Conservation (phyloP, 1,140 invertebrate species). For the Dendroctonus valens region DNA sequence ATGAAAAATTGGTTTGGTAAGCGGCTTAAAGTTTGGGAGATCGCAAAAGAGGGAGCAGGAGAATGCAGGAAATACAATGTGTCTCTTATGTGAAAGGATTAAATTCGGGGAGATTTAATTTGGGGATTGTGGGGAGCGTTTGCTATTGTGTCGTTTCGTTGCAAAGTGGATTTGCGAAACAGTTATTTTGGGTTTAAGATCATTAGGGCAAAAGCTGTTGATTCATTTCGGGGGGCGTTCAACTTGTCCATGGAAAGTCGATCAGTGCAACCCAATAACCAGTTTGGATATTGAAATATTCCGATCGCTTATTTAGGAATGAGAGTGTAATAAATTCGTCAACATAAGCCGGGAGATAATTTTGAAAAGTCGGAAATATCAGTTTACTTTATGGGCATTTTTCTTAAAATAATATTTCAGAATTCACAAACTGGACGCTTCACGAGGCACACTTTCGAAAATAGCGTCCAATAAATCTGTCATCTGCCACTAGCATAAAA, state of each 20-base stretch:
- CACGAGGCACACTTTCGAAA: background rate
- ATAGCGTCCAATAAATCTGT: constrained; percentile 10
- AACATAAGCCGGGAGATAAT: too few species aligned
- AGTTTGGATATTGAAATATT: too few species aligned
- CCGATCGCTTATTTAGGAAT: too few species aligned
- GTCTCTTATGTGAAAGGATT: constrained; percentile 17
- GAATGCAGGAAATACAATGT: constrained; percentile 10
- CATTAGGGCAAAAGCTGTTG: constrained; percentile 14
- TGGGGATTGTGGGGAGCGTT: constrained; percentile 10
- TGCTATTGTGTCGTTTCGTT: constrained; percentile 13
- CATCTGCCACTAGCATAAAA: constrained; percentile 7
- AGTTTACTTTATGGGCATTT: too few species aligned
- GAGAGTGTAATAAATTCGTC: too few species aligned
- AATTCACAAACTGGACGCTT: background rate
- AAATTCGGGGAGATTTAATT: constrained; percentile 27
- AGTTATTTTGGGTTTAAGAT: constrained; percentile 13
- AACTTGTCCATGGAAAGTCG: too few species aligned
- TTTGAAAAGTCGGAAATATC: too few species aligned
- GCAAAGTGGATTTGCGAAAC: constrained; percentile 17
- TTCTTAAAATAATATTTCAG: too few species aligned
- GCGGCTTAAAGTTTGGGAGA: constrained; percentile 13
- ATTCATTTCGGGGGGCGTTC: constrained; percentile 4
- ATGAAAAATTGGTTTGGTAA: background rate
- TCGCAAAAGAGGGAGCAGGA: constrained; percentile 2
- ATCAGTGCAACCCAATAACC: too few species aligned